A percentile compares a stretch with the other conserved stretches of the same genome.
phyloP scores from a whole-genome alignment of 2,113 vertebrate species.

The Crotalus helleri region DNA sequence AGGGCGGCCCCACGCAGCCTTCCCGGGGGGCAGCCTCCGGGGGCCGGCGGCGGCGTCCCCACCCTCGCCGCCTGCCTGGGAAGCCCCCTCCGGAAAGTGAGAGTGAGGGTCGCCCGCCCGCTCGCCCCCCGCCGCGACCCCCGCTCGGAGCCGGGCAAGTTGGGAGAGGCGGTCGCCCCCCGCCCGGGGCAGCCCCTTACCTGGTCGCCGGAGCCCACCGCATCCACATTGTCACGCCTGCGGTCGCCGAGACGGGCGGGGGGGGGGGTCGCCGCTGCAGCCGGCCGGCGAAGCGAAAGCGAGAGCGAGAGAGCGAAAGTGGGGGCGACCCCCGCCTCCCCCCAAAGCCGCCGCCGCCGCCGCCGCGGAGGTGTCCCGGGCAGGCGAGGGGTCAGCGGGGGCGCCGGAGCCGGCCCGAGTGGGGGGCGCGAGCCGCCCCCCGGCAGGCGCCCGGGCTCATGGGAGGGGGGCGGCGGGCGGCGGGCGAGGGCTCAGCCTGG shows the following conservation, averaged over 20 bases:
- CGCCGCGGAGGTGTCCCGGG: background rate
- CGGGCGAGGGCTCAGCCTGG: background rate
- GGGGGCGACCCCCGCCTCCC: background rate
- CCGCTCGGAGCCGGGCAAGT: background rate
- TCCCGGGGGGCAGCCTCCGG: background rate
- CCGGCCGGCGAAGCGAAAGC: background rate
- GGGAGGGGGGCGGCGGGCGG: background rate
- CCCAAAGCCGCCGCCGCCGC: background rate
- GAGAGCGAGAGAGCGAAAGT: background rate
- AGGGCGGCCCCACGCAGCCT: background rate
- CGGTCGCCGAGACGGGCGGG: background rate
- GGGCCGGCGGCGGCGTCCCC: too few relatives aligned
- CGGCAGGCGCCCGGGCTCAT: background rate
- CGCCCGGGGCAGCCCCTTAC: constrained; percentile 45
- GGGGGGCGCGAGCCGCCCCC: background rate
- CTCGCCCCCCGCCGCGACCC: too few relatives aligned
- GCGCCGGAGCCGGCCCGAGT: background rate
- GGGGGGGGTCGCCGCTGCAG: background rate
- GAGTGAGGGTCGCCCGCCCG: too few relatives aligned
- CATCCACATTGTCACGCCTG: constrained; percentile 76
- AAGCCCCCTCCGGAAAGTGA: background rate
- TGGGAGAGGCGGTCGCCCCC: background rate
- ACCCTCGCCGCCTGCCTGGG: too few relatives aligned
- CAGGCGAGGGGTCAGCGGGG: background rate
- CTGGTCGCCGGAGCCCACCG: constrained; percentile 71